Percentiles rank a stretch among this genome's conserved stretches.
Evolutionary conservation across 2,113 vertebrate species (phyloP).

Genomic region (Pavo muticus): DNA sequence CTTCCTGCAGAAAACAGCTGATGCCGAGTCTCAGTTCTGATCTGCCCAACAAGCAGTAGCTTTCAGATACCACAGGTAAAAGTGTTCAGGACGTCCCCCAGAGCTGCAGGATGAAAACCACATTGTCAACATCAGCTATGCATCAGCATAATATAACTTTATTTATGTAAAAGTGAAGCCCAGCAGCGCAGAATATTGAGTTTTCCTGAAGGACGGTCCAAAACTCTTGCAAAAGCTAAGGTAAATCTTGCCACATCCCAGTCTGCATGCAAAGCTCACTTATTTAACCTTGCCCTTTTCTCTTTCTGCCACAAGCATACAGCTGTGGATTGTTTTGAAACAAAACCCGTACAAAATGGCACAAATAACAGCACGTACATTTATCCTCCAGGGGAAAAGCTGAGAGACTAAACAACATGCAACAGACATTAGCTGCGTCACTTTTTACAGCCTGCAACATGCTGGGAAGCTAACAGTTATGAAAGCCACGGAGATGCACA

Average conservation of each 20-base stretch:
- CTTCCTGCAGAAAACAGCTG: not conserved
- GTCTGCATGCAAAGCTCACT: not conserved
- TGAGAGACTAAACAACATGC: not conserved
- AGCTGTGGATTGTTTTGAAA: not conserved
- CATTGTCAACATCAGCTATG: not conserved
- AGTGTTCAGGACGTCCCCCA: not conserved
- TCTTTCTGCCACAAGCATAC: not conserved
- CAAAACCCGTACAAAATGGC: not conserved
- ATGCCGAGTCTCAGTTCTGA: not conserved
- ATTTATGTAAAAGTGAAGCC: not conserved
- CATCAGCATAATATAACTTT: not conserved
- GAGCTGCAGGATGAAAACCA: not conserved
- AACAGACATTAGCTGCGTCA: not conserved
- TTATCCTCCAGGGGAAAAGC: not conserved
- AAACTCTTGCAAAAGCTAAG: not conserved
- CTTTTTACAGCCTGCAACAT: not conserved
- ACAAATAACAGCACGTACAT: not conserved
- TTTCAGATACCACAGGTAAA: not conserved
- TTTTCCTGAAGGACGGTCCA: not conserved
- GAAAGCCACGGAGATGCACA: not conserved
- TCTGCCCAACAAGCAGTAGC: not conserved
- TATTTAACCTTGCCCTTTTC: slow-evolving; percentile 4
- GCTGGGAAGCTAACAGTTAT: not conserved
- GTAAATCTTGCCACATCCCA: not conserved
- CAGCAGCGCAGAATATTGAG: not conserved